phyloP scores from a whole-genome alignment of 2,113 vertebrate genomes.

The Brachyhypopomus gauderio region DNA sequence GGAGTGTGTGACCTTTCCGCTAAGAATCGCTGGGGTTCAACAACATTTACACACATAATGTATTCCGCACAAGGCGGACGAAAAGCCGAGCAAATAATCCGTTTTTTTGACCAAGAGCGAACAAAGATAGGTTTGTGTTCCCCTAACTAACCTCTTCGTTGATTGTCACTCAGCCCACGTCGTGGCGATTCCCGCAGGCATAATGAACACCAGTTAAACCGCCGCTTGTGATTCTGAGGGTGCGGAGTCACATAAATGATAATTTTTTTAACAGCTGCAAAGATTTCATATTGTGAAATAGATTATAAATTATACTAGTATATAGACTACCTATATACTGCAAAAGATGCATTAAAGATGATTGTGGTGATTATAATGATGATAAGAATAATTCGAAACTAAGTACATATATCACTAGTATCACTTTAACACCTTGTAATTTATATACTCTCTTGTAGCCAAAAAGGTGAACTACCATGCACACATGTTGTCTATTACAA shows the following conservation, averaged over 20 bases:
- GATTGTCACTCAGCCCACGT: conserved; percentile 62
- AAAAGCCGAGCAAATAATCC: conserved; percentile 74
- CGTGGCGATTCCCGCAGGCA: conserved; percentile 31
- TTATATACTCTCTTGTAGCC: neutral
- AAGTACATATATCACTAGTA: conserved; percentile 27
- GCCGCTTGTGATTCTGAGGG: conserved; percentile 48
- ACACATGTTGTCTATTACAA: too few relatives aligned
- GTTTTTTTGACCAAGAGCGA: conserved; percentile 59
- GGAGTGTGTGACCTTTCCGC: conserved; percentile 83
- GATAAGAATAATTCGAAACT: neutral
- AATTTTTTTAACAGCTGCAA: conserved; percentile 38
- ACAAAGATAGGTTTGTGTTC: conserved; percentile 70
- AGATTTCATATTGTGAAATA: conserved; percentile 3
- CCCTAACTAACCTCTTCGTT: conserved; percentile 58
- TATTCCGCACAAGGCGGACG: conserved; percentile 78
- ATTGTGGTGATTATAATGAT: too few relatives aligned
- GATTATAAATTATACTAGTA: too few relatives aligned
- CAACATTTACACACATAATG: conserved; percentile 84
- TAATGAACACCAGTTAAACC: conserved; percentile 54
- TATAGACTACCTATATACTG: neutral
- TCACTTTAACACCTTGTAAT: conserved; percentile 32
- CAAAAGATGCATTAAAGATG: conserved; percentile 36
- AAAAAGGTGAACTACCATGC: too few relatives aligned
- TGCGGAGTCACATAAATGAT: conserved; percentile 41
- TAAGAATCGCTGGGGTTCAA: conserved; percentile 76